Base-by-base conservation (phyloP, 2,113 vertebrate species). In the Hemichromis elongatus region DNA sequence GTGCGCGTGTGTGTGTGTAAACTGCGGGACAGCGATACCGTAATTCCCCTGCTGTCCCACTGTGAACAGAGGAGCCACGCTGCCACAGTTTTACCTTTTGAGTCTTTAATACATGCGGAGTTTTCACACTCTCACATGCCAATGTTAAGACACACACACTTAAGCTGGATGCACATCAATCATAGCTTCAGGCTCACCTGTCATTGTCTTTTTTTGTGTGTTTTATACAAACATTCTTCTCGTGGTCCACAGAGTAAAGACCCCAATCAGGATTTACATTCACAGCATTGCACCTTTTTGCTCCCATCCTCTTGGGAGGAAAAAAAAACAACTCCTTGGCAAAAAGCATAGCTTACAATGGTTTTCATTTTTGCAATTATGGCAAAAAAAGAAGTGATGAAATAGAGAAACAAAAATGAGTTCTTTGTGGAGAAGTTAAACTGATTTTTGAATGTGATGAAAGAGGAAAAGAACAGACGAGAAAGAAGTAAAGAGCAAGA, bases 231-330 rank as follows among this genome's bases (percentile, higher is more conserved):
- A 85, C 83, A 85, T 91, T 79, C 86, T 59, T 47, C 42, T 57
- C 35, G 26, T 66, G 75, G 86, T 83, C 86, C 84, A 75, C 79
- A 9, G 78, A 86, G 81, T 79, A 87, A 84, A 70, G 89, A 92
- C 93, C 92, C 91, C 93, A 95, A 92, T 94, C 94, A 92, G 81
- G 80, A 92, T 93, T 91, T 91, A 89, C 83, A 94, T 93, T 91
- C 73, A 47, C 88, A 82, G 79, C 89, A 75, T 59, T 24, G 35
- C 82, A 86, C 82, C 84, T 83, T 83, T 83, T 55, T 84, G 83
- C 83, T 88, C 81, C 47, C 26, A 28, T 53, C 61, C 82, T 52
- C 85, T 6, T 55, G 73, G 87, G 35, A 66, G n/a, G 30, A 33
- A 35, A 78, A 77, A 79, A 47, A 79, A n/a, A 73, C 68, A 73